Base-by-base conservation (phyloP, 2,888 invertebrate genomes). In the Orthonevra nobilis region DNA sequence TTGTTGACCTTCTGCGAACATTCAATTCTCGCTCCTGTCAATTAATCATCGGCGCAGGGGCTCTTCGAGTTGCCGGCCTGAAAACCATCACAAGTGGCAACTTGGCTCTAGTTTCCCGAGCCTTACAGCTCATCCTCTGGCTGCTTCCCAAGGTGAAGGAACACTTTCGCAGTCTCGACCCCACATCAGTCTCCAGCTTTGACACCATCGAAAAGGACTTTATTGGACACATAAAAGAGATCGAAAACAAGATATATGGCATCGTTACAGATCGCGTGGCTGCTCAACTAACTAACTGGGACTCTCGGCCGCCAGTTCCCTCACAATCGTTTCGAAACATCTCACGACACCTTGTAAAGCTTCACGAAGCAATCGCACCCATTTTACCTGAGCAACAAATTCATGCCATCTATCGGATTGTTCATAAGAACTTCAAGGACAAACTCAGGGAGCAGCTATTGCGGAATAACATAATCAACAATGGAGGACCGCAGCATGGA, bases 401-500 rank as follows among this genome's bases (percentile, higher is more conserved):
- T 83, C 92, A 94, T 85, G 90, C 90, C 44, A 92, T 96, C 82
- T 95, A 96, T 84, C 91, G 93, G 83, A 92, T 92, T 84, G 93
- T 96, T 54, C 95, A 97, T 89, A 92, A 92, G 86, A 94, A 94
- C 84, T 97, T 98, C 86, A 96, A 97, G 89, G 93, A 93, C 82
- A 94, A 95, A 86, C 90, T 98, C 83, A 91, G 95, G 88, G 94
- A 96, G 84, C 95, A 96, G 86, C 90, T 98, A 82, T 86, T 92
- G 2, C 94, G 93, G 87, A 93, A 97, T 91, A 96, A 96, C 86
- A 96, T 98, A 83, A 93, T 94, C 64, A 97, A 97, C 83, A 96
- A 98, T 90, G 97, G 97, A n/a, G 97, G 97, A 46, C 98, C 98
- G 1, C 96, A 97, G 86, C 97, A 98, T 87, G 97, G 97, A 36